Evolutionary conservation across 2,888 invertebrate genomes (phyloP), one percentile per base, ranked within the genome.

Genomic region (Didymodactylos carnosus): DNA sequence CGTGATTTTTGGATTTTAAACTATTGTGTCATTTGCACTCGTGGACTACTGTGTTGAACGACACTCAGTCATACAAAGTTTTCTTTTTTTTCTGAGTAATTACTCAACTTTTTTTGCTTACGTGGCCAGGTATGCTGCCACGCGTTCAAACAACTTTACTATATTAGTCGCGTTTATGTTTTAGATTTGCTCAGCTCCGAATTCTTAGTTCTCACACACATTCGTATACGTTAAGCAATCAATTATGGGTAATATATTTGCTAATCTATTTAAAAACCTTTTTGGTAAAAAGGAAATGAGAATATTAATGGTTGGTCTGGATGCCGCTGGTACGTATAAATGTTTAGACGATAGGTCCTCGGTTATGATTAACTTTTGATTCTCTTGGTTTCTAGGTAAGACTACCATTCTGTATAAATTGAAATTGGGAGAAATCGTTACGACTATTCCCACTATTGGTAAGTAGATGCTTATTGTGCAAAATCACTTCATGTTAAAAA

Each of bases 261-360:
- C 46, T 6, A 71, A 75, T 70, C 46, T 75, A n/a, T 97, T 98
- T 87, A 93, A 93, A 88, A 92, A 94, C 88, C 91, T 98, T 80
- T 97, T 98, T 87, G 97, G 98, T 87, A 98, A 97, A 87, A 97
- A 95, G 85, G 95, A 98, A 88, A 97, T 98, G 97, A 91, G 98
- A 88, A 95, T 97, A 89, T 88, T 97, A 87, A 97, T 97, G 95
- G 94, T 94, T 80, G 94, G 94, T 84, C 88, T 94, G 84, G 95
- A 97, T 88, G 95, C 95, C 83, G 97, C 97, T 87, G 97, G 97
- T 53, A 16, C 14, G 8, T 53, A 10, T 23, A 11, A 49, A 49
- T 49, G 5, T 23, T 23, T 49, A 23, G n/a, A 23, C 35, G 7
- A 10, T 35, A 19, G 7, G n/a, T n/a, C n/a, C n/a, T n/a, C n/a